Evolutionary conservation across 2,113 vertebrate genomes (phyloP).

Genomic region (Raja brachyura): DNA sequence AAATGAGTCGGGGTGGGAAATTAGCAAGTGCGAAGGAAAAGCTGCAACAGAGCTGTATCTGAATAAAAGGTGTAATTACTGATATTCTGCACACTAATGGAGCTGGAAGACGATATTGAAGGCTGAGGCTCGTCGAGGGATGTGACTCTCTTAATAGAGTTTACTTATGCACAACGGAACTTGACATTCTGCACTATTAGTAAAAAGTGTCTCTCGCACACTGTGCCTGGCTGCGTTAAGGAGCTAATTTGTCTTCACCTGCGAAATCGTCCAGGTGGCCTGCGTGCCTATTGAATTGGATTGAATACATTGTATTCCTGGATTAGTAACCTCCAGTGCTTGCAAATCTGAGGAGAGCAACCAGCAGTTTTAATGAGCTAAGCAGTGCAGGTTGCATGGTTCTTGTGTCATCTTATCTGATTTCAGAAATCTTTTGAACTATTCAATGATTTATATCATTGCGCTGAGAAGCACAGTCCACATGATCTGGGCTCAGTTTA

Average conservation of each 20-base stretch:
- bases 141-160: constrained; percentile 54
- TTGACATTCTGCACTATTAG: constrained; percentile 51
- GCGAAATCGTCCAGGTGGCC: constrained; percentile 43
- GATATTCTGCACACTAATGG: constrained; percentile 50
- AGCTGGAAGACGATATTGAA: constrained; percentile 56
- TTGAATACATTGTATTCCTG: neutral
- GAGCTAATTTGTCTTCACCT: constrained; percentile 47
- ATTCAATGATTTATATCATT: neutral
- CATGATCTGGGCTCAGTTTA: neutral
- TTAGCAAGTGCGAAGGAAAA: constrained; percentile 51
- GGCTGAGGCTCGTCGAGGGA: constrained; percentile 51
- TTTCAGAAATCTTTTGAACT: neutral
- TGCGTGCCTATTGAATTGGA: constrained; percentile 19
- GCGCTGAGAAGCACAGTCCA: neutral
- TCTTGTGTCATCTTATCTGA: neutral
- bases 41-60: constrained; percentile 48
- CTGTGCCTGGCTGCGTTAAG: constrained; percentile 49
- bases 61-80: constrained; percentile 57
- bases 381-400: neutral
- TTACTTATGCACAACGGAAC: constrained; percentile 55
- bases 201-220: constrained; percentile 48
- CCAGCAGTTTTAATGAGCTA: constrained; percentile 25
- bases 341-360: neutral
- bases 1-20: constrained; percentile 60
- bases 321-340: neutral